Conservation (phyloP, 2,113 vertebrate species). For the Xenopus laevis region DNA sequence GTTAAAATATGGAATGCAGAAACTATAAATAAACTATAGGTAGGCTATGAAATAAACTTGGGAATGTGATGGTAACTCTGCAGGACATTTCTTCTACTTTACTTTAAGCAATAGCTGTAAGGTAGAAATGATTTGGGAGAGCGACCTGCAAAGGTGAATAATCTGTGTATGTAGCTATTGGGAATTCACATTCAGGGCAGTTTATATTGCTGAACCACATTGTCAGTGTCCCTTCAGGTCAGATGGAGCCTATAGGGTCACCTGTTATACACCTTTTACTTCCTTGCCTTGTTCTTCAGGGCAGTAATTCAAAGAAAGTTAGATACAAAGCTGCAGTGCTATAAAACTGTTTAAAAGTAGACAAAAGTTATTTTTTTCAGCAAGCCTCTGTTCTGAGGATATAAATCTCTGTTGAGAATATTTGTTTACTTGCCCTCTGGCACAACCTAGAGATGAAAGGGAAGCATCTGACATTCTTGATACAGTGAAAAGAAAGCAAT, state of each 20-base stretch:
- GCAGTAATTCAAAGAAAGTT: neutral
- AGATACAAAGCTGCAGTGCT: neutral
- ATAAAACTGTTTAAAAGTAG: conserved; percentile 6
- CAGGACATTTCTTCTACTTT: too few relatives aligned
- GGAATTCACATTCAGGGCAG: too few relatives aligned
- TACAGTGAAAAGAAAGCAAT: conserved; percentile 2
- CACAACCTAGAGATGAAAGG: conserved; percentile 21
- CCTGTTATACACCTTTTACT: neutral
- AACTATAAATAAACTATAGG: too few relatives aligned
- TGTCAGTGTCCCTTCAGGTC: neutral
- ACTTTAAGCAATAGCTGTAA: too few relatives aligned
- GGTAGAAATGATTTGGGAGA: too few relatives aligned
- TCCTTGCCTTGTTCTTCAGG: neutral
- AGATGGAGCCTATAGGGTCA: neutral
- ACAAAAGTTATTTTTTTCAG: neutral
- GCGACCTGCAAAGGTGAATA: too few relatives aligned
- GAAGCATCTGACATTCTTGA: conserved; percentile 15
- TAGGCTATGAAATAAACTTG: too few relatives aligned
- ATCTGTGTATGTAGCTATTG: too few relatives aligned
- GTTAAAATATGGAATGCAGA: too few relatives aligned
- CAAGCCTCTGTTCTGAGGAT: neutral
- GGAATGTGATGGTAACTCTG: too few relatives aligned
- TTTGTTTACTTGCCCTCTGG: conserved; percentile 31
- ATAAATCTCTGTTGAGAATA: conserved; percentile 20
- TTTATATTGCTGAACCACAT: too few relatives aligned